Conservation (phyloP, 2,113 vertebrate species). For the Gambusia holbrooki region DNA sequence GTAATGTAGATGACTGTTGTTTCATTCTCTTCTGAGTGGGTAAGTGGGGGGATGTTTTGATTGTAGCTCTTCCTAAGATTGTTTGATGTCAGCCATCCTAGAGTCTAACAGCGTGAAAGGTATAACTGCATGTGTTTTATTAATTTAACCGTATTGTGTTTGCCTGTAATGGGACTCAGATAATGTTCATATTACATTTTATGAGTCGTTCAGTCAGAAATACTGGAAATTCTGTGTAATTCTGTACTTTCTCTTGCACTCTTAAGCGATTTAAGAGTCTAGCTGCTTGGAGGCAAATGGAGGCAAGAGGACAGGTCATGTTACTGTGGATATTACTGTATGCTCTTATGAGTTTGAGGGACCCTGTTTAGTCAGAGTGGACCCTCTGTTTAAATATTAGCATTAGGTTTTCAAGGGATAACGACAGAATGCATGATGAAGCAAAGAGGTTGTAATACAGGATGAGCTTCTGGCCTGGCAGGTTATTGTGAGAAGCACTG, state of each 20-base stretch:
- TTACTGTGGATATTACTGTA: constrained; percentile 11
- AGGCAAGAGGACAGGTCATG: not conserved
- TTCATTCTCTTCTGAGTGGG: constrained; percentile 22
- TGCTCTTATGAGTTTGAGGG: constrained; percentile 19
- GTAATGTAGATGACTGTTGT: constrained; percentile 53
- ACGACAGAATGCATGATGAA: constrained; percentile 12
- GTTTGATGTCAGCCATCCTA: not conserved
- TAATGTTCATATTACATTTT: not conserved
- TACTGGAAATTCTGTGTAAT: not conserved
- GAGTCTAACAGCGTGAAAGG: not conserved
- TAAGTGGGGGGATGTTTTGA: constrained; percentile 17
- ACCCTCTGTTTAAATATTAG: constrained; percentile 28
- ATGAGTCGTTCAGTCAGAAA: not conserved
- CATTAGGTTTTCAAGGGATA: not conserved
- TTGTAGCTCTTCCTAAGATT: not conserved
- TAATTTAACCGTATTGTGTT: not conserved
- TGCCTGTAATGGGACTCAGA: not conserved
- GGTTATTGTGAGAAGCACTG: constrained; percentile 10
- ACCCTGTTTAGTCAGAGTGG: constrained; percentile 1
- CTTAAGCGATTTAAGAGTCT: not conserved
- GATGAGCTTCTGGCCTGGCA: not conserved
- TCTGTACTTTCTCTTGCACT: constrained; percentile 2
- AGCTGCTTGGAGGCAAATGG: not conserved
- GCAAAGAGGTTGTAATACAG: constrained; percentile 1
- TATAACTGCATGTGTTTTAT: constrained; percentile 2